Conservation (phyloP, 2,888 invertebrate genomes). For the Actias luna region DNA sequence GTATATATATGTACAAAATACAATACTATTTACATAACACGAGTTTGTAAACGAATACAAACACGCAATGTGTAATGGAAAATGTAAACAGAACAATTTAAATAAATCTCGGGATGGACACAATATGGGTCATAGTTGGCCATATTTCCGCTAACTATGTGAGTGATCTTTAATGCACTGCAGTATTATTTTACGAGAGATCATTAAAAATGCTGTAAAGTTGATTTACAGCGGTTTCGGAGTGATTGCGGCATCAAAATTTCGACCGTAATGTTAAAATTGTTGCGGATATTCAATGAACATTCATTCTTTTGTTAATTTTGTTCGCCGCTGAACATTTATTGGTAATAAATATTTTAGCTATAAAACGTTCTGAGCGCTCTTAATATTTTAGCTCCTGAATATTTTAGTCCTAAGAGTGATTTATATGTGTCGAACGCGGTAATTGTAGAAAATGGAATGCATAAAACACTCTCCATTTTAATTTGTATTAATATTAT, state of each 20-base stretch:
- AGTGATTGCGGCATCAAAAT: slow-evolving; percentile 61
- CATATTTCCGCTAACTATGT: slow-evolving; percentile 17
- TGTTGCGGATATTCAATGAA: slow-evolving; percentile 65
- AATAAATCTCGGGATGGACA: slow-evolving; percentile 33
- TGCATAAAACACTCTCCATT: not conserved
- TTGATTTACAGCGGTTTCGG: slow-evolving; percentile 65
- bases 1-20: slow-evolving; percentile 3
- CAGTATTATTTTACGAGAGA: slow-evolving; percentile 53
- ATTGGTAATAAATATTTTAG: slow-evolving; percentile 65
- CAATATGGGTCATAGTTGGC: slow-evolving; percentile 25
- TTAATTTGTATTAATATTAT: not conserved
- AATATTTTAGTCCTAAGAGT: slow-evolving; percentile 17
- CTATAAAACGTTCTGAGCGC: slow-evolving; percentile 60
- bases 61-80: slow-evolving; percentile 37
- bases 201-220: slow-evolving; percentile 75
- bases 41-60: slow-evolving; percentile 36
- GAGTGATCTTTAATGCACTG: slow-evolving; percentile 5
- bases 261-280: slow-evolving; percentile 58
- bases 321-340: slow-evolving; percentile 65
- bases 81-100: slow-evolving; percentile 45
- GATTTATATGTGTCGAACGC: slow-evolving; percentile 11
- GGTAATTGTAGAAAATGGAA: slow-evolving; percentile 9
- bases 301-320: slow-evolving; percentile 75
- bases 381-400: slow-evolving; percentile 55
- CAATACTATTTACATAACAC: slow-evolving; percentile 22